These are phyloP conservation scores for Carassius carassius DNA, from an alignment of 2,113 vertebrate species.

Conservation along the genomic window DNA sequence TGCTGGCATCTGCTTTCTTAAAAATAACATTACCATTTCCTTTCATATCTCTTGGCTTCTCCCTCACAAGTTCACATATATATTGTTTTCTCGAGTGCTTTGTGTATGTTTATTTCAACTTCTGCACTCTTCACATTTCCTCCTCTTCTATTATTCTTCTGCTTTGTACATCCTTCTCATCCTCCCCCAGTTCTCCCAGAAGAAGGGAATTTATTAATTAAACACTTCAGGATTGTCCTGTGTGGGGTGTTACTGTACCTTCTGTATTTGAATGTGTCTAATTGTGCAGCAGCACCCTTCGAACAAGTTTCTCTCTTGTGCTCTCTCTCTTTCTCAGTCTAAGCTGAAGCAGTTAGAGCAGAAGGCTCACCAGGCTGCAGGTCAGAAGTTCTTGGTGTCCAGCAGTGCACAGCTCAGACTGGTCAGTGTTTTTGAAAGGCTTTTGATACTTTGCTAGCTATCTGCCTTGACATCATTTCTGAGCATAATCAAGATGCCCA, in stretches of 20 bases:
- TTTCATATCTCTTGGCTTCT: constrained; percentile 36
- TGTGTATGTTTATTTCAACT: neutral
- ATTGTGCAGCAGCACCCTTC: neutral
- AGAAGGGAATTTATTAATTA: neutral
- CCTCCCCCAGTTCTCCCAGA: neutral
- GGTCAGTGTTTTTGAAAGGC: constrained; percentile 67
- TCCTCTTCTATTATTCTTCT: neutral
- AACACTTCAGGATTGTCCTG: neutral
- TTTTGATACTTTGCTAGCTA: constrained; percentile 2
- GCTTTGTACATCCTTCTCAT: neutral
- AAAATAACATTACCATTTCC: constrained; percentile 39
- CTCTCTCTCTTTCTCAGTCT: constrained; percentile 66
- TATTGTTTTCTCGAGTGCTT: neutral
- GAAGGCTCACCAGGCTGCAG: constrained; percentile 85
- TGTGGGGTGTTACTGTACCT: neutral
- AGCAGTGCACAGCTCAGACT: constrained; percentile 86
- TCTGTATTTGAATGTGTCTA: neutral
- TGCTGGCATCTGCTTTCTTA: constrained; percentile 7
- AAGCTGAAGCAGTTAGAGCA: constrained; percentile 85
- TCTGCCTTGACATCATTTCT: neutral
- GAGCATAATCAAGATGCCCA: neutral
- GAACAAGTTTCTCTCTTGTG: neutral
- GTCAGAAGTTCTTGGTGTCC: constrained; percentile 85
- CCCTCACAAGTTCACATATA: constrained; percentile 19
- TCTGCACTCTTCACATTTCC: neutral